Base-by-base conservation (phyloP, 2,797 vertebrate species). In the Thamnophis elegans region DNA sequence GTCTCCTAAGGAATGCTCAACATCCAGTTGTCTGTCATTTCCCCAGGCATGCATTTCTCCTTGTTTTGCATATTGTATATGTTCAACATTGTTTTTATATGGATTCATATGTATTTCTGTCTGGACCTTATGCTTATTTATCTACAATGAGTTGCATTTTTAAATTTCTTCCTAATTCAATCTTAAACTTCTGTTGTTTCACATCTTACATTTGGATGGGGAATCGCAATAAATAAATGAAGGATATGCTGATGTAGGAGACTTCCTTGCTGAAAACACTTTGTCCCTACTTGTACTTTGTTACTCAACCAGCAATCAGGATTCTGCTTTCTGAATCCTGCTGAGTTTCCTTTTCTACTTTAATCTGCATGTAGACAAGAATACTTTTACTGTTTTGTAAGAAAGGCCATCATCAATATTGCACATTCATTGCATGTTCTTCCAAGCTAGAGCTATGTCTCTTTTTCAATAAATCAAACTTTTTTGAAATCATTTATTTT, bases 1-100 rank as follows among this genome's bases (percentile, higher is more conserved):
- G 32, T 88, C 54, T 88, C 53, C 32, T 51, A 65, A 36, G 87
- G n/a, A 91, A 82, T 65, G 51, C 36, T 32, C 59, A 16, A 60
- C 60, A 42, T 82, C 55, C 68, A 82, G 56, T 82, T 82, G 68
- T 92, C 68, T 89, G 87, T 85, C 42, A 32, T 89, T 26, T 87
- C 53, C 36, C 26, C 1, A 32, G 7, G 32, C 16, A 56, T 68
- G 58, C 11, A 47, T 88, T 90, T 90, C 53, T 55, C 36, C 25
- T 25, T 56, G 68, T 90, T 90, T 86, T 92, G 25, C 85, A 90
- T 55, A 87, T 87, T 68, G 18, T 36, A 92, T 12, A 86, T 73
- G 65, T 90, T 56, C 53, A 92, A 47, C 22, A n/a, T 86, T 85
- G 58, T 25, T 90, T 90, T 54, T 60, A 87, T 68, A 68, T 60